Base-by-base conservation (phyloP, 2,113 vertebrate genomes). In the Lichenostomus cassidix region DNA sequence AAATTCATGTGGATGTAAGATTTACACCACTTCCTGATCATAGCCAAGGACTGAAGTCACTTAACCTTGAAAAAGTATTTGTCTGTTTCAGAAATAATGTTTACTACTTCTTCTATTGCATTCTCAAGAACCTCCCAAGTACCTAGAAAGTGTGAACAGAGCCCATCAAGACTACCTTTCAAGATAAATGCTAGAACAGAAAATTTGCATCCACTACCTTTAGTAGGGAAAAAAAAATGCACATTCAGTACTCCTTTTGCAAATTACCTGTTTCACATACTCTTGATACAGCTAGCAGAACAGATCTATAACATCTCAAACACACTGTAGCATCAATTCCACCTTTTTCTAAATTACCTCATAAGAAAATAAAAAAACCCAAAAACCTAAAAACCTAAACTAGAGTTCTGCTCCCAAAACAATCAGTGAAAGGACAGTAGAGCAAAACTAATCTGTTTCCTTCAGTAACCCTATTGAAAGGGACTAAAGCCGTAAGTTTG, bases 301-400 rank as follows among this genome's bases (percentile, higher is more conserved):
- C 4, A 42, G 27, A 75, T 3, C 11, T 23, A 71, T 65, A 91
- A 63, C 7, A 50, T 33, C 35, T 37, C 11, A 2, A 84, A 78
- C 13, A 64, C 3, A 7, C 3, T 58, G n/a, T 11, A 76, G 31
- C 11, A 85, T 24, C 28, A 82, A 59, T 50, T 60, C 8, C 13
- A 68, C 5, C 10, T 82, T 60, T 4, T 62, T 47, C 35, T 90
- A 50, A 55, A 47, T 77, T 62, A 68, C 20, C 19, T 63, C 22
- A 1, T 3, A 31, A 11, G 2, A 64, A 1, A 65, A 44, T 47
- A 22, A 46, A 71, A 46, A 46, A 23, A 3, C 0, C 20, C 7
- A 20, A 70, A 70, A 33, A 1, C 10, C 5, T n/a, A 60, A 74
- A 59, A 19, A 11, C 5, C 25, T 42, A 24, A 7, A 87, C 25